Percentiles rank a stretch among this genome's conserved stretches.
These are phyloP conservation scores for Zaprionus ornatus DNA, from an alignment of 1,140 invertebrate genomes.

Conservation along the genomic window DNA sequence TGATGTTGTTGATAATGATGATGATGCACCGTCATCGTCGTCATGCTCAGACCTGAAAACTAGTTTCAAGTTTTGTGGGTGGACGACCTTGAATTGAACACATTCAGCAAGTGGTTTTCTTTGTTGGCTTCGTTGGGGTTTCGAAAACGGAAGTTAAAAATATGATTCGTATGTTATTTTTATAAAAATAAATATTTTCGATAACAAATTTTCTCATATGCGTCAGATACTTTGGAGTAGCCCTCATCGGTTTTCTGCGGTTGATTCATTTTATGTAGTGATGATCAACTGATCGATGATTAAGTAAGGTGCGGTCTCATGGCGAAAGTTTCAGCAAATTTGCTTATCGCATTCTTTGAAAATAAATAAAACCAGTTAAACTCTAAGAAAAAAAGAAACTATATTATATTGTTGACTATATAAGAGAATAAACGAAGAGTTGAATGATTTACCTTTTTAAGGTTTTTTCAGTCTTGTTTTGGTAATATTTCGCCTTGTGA, in stretches of 20 bases:
- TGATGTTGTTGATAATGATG: neutral
- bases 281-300: conserved; percentile 36
- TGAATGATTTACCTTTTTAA: neutral
- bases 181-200: neutral
- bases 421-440: too few relatives aligned
- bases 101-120: conserved; percentile 10
- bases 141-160: conserved; percentile 30
- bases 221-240: conserved; percentile 19
- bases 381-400: neutral
- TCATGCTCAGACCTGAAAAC: conserved; percentile 44
- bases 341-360: conserved; percentile 19
- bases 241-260: neutral
- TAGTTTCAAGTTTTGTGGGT: conserved; percentile 47
- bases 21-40: conserved; percentile 1
- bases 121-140: conserved; percentile 27
- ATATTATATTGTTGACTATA: conserved; percentile 4
- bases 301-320: conserved; percentile 59
- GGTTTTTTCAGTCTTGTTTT: conserved; percentile 50
- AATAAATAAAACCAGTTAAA: conserved; percentile 11
- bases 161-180: conserved; percentile 19
- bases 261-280: conserved; percentile 45
- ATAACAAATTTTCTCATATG: conserved; percentile 23
- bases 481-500: conserved; percentile 53
- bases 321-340: conserved; percentile 27
- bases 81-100: conserved; percentile 60